Conservation (phyloP, 2,113 vertebrate species). For the Tympanuchus pallidicinctus region DNA sequence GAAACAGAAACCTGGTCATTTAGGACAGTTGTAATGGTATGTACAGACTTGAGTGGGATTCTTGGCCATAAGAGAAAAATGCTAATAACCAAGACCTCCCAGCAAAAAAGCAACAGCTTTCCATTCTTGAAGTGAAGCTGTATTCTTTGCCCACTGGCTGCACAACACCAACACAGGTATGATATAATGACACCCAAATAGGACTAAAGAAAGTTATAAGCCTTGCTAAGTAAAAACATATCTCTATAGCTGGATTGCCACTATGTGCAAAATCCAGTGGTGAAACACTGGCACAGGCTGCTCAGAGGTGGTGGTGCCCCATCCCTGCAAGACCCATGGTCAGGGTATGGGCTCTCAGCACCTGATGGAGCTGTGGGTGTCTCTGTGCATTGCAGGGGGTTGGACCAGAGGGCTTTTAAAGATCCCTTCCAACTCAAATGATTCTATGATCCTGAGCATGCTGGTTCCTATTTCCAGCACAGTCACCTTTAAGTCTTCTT, state of each 20-base stretch:
- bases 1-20: not conserved
- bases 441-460: not conserved
- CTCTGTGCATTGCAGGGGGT: too few relatives aligned
- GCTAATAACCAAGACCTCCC: too few relatives aligned
- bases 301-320: too few relatives aligned
- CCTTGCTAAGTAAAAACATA: not conserved
- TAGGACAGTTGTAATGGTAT: not conserved
- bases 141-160: not conserved
- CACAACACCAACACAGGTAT: rapidly evolving
- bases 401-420: too few relatives aligned
- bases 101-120: too few relatives aligned
- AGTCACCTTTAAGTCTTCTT: not conserved
- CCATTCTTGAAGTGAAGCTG: not conserved
- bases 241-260: not conserved
- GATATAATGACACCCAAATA: rapidly evolving
- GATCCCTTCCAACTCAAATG: too few relatives aligned
- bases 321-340: too few relatives aligned
- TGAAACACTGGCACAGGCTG: too few relatives aligned
- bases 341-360: too few relatives aligned
- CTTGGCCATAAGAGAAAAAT: not conserved
- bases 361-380: too few relatives aligned
- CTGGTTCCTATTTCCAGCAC: not conserved
- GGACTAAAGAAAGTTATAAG: not conserved
- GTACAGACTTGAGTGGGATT: not conserved
- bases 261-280: not conserved